Evolutionary conservation across 2,797 vertebrate species (phyloP), one percentile per base, ranked within the genome.

Genomic region (Chromis chromis): DNA sequence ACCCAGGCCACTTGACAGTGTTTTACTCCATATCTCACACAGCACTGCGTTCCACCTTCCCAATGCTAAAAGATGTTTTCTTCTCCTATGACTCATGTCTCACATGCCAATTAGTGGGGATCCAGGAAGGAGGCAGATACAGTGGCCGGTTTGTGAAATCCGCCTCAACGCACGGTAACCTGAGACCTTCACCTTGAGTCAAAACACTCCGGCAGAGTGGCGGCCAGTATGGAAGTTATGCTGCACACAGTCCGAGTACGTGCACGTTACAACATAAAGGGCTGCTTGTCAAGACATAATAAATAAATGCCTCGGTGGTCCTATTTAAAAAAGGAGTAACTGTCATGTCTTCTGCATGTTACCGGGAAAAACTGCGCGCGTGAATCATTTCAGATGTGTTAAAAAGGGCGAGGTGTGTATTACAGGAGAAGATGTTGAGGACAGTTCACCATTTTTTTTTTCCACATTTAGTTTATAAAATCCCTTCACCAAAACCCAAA

Each of bases 111-210:
- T 31, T 28, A 61, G 52, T 6, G 10, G 62, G 58, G 50, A 72
- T 76, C 62, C 65, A 77, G 83, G 76, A 79, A 79, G 78, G 66
- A 85, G 65, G 80, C 74, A 78, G 77, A 83, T 85, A 88, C 86
- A 91, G 84, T 81, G 85, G 84, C 73, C 31, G 81, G 84, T 88
- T 88, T 88, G 91, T 92, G 89, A 88, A 88, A 87, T 82, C 36
- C 33, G 78, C 65, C 69, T 72, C 44, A 77, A 81, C 42, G 77
- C 78, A 82, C 28, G 1, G 89, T 79, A 93, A 90, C 82, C 72
- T 50, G 89, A 92, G 83, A 85, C 59, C 83, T 67, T 88, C 81
- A 88, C 82, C 87, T 89, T 84, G 66, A 88, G 67, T 86, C 60
- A 74, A 82, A 87, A 89, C 74, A 83, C 54, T 70, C 22, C 12